Conservation (phyloP, 2,113 vertebrate species). For the mouse (Mus musculus) region DNA sequence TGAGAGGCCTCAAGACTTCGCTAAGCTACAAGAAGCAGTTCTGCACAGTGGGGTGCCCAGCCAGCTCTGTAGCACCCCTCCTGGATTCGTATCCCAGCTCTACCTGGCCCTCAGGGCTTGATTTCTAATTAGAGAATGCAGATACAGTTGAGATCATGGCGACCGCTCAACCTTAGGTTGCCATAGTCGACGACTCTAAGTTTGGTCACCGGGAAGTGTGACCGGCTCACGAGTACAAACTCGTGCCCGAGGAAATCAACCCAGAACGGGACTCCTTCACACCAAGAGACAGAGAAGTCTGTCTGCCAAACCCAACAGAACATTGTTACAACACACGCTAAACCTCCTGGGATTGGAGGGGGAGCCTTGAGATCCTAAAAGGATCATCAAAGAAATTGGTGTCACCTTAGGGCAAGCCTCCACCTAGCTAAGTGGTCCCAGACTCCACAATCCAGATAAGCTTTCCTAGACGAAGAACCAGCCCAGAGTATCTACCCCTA, state of each 20-base stretch:
- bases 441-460: background rate
- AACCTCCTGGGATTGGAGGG: accelerated
- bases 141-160: background rate
- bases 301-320: background rate
- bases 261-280: background rate
- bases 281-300: background rate
- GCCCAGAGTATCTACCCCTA: background rate
- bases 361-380: background rate
- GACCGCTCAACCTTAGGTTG: background rate
- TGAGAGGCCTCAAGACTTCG: background rate
- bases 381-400: background rate
- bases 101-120: background rate
- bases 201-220: no score
- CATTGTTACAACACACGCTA: accelerated
- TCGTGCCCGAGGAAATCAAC: background rate
- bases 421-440: background rate
- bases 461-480: background rate
- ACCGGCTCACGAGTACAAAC: background rate
- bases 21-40: background rate
- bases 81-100: background rate
- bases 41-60: accelerated
- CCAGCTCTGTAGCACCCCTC: background rate
- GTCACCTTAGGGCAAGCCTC: background rate
- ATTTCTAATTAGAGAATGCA: accelerated
- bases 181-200: background rate